Percentiles rank a stretch among this genome's conserved stretches.
phyloP scores from a whole-genome alignment of 1,140 invertebrate genomes.

The Sarcophaga bullata region DNA sequence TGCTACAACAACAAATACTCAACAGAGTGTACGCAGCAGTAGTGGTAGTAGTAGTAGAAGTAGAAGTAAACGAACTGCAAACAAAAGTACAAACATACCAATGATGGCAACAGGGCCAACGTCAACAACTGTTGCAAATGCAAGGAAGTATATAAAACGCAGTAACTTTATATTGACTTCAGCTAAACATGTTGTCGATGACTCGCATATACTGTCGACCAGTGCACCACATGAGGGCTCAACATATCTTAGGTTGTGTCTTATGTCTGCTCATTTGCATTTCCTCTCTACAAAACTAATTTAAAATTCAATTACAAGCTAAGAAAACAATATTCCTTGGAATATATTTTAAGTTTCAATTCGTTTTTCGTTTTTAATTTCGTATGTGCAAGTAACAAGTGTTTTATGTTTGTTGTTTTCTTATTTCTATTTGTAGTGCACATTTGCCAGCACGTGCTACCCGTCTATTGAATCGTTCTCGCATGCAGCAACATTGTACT shows the following conservation, averaged over 20 bases:
- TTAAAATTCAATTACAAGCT: not conserved
- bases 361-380: not conserved
- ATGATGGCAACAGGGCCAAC: constrained; percentile 43
- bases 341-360: not conserved
- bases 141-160: constrained; percentile 30
- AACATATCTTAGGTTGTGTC: constrained; percentile 56
- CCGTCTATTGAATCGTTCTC: constrained; percentile 62
- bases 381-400: not conserved
- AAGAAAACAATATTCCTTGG: not conserved
- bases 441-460: constrained; percentile 63
- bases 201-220: constrained; percentile 44
- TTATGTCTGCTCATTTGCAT: not conserved
- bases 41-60: not conserved
- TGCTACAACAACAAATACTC: not conserved
- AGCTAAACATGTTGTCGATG: constrained; percentile 40
- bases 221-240: constrained; percentile 55
- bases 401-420: constrained; percentile 7
- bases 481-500: constrained; percentile 59
- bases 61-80: not conserved
- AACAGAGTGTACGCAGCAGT: not conserved
- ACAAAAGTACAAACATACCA: constrained; percentile 16
- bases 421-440: constrained; percentile 54
- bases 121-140: constrained; percentile 37
- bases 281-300: not conserved
- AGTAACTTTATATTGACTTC: constrained; percentile 20